Percentiles rank a stretch among this genome's conserved stretches.
phyloP scores from a whole-genome alignment of 1,140 invertebrate genomes.

The Lanistes nyassanus region DNA sequence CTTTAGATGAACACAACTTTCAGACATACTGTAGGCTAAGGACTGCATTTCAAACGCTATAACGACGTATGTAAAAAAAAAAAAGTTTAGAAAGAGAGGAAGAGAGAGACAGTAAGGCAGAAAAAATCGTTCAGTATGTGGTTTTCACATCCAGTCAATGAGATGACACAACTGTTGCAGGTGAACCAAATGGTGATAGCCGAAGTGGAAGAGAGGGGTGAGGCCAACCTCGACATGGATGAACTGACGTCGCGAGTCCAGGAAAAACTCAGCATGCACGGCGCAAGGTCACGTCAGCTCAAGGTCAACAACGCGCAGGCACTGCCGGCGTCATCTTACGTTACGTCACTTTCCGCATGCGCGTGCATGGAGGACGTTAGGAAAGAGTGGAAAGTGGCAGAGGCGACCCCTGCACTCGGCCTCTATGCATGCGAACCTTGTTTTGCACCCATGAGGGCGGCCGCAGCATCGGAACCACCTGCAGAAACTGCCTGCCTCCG shows the following conservation, averaged over 20 bases:
- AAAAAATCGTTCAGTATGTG: neutral
- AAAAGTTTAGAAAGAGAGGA: neutral
- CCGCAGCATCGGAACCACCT: no score
- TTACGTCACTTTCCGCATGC: slow-evolving; percentile 27
- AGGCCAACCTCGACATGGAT: slow-evolving; percentile 39
- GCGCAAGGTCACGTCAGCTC: slow-evolving; percentile 40
- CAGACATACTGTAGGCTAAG: no score
- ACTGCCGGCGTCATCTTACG: slow-evolving; percentile 20
- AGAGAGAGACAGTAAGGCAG: neutral
- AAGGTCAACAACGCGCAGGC: slow-evolving; percentile 32
- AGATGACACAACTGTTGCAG: neutral
- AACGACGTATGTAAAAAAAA: no score
- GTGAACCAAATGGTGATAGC: slow-evolving; percentile 43
- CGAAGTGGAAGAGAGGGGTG: slow-evolving; percentile 31
- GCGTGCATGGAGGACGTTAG: neutral
- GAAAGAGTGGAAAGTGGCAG: neutral
- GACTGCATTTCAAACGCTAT: no score
- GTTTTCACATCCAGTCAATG: neutral
- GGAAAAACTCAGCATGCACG: slow-evolving; percentile 33
- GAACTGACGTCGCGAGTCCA: slow-evolving; percentile 37
- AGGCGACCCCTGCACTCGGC: no score
- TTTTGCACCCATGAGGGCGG: no score
- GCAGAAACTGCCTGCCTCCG: no score
- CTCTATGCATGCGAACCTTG: no score
- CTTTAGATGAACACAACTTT: no score